Evolutionary conservation across 2,113 vertebrate species (phyloP).

Genomic region (Perca flavescens): DNA sequence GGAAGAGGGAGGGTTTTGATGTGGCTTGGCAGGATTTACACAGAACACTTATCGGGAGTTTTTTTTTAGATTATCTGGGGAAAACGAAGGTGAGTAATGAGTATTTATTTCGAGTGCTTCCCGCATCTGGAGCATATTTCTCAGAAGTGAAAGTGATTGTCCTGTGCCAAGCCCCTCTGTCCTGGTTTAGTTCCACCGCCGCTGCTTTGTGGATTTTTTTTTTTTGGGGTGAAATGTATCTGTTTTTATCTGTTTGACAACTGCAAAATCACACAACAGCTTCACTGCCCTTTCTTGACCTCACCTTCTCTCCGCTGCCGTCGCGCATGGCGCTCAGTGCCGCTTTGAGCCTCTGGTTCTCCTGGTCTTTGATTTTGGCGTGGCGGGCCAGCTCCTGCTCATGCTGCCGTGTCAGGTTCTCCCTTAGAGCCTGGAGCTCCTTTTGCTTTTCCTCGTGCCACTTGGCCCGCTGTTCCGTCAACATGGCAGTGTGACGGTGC

Average conservation of each 20-base stretch:
- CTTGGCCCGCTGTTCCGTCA: slow-evolving; percentile 96
- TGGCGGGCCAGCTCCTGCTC: slow-evolving; percentile 95
- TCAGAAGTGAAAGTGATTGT: neutral
- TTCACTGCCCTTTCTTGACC: neutral
- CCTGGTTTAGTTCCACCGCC: neutral
- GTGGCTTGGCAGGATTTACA: neutral
- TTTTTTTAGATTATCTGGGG: neutral
- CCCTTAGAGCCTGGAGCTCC: slow-evolving; percentile 94
- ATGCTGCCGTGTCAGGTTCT: slow-evolving; percentile 95
- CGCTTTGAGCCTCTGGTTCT: slow-evolving; percentile 95
- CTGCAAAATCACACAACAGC: neutral
- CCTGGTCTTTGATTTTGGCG: slow-evolving; percentile 94
- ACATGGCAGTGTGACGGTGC: slow-evolving; percentile 94
- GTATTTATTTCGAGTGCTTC: neutral
- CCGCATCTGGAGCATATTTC: neutral
- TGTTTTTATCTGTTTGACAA: neutral
- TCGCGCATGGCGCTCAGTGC: slow-evolving; percentile 92
- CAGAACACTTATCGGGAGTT: too few species aligned
- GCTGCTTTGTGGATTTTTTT: neutral
- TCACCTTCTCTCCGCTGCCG: slow-evolving; percentile 93
- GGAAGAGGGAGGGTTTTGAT: neutral
- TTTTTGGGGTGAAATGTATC: neutral
- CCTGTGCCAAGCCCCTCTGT: neutral
- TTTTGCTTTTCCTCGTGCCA: slow-evolving; percentile 99
- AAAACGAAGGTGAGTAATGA: neutral